phyloP scores from a whole-genome alignment of 2,888 invertebrate species.

The Athrips mouffetella region DNA sequence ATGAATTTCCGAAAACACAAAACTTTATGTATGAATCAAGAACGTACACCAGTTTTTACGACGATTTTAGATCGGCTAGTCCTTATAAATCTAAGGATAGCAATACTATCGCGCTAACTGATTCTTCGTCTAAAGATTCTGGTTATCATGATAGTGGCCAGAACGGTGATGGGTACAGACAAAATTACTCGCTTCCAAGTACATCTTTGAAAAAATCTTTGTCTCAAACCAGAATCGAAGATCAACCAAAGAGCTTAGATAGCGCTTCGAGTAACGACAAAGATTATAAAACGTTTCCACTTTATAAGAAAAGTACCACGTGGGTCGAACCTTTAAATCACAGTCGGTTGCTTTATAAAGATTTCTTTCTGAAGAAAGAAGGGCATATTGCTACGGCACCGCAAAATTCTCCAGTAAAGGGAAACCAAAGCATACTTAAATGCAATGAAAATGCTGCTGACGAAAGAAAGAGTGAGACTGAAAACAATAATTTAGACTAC shows the following conservation, averaged over 20 bases:
- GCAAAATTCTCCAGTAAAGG: constrained; percentile 56
- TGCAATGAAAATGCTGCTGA: constrained; percentile 24
- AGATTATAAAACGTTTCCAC: constrained; percentile 41
- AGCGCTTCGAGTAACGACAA: constrained; percentile 53
- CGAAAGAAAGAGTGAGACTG: too few species aligned
- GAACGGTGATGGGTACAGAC: constrained; percentile 50
- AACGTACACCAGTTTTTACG: constrained; percentile 61
- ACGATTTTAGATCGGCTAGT: constrained; percentile 50
- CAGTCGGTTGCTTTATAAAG: constrained; percentile 68
- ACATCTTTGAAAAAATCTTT: constrained; percentile 45
- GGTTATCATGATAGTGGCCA: constrained; percentile 62
- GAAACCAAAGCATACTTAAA: not conserved
- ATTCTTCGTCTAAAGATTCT: constrained; percentile 68
- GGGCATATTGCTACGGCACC: constrained; percentile 58
- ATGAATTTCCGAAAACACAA: constrained; percentile 35
- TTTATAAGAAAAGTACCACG: constrained; percentile 42
- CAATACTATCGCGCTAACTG: constrained; percentile 54
- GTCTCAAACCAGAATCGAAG: constrained; percentile 41
- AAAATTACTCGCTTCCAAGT: constrained; percentile 55
- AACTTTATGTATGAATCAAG: constrained; percentile 44
- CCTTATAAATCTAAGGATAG: constrained; percentile 48
- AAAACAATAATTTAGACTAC: too few species aligned
- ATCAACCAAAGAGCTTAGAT: constrained; percentile 62
- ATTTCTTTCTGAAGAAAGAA: constrained; percentile 67
- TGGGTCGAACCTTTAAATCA: constrained; percentile 64